Conservation (phyloP, 1,140 invertebrate genomes). For the Homarus americanus region DNA sequence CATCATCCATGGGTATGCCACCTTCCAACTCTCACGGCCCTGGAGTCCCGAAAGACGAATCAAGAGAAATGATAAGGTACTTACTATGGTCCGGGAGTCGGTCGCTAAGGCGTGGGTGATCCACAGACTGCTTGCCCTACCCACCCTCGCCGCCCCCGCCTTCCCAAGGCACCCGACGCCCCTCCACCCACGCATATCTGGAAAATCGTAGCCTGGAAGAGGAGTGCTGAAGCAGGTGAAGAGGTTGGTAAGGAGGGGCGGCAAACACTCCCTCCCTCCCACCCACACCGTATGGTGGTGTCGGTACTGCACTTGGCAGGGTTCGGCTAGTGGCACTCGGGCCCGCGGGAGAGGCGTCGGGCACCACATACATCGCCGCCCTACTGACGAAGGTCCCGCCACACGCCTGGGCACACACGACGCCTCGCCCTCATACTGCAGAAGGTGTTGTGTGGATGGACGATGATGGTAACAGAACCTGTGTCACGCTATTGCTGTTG, state of each 20-base stretch:
- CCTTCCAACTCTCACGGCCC: conserved; percentile 35
- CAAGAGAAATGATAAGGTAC: conserved; percentile 46
- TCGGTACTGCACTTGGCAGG: conserved; percentile 48
- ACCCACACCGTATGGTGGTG: conserved; percentile 46
- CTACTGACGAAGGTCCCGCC: background rate
- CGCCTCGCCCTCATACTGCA: too few relatives aligned
- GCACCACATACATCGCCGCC: conserved; percentile 7
- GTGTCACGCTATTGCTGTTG: too few relatives aligned
- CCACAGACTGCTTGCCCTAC: conserved; percentile 1
- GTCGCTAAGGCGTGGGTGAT: conserved; percentile 23
- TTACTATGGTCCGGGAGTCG: background rate
- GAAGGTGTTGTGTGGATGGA: too few relatives aligned
- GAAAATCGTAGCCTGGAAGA: conserved; percentile 12
- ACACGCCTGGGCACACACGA: too few relatives aligned
- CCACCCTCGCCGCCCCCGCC: conserved; percentile 12
- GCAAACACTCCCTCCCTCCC: conserved; percentile 41
- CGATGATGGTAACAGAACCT: too few relatives aligned
- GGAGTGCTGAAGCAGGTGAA: background rate
- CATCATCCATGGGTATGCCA: conserved; percentile 50
- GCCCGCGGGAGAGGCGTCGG: conserved; percentile 13
- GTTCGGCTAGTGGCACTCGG: conserved; percentile 35
- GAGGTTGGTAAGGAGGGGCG: conserved; percentile 5
- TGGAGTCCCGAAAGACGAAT: conserved; percentile 53
- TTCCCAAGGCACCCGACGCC: background rate
- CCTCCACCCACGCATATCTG: background rate